Conservation (phyloP, 2,888 invertebrate species). For the Hydropsyche betteni region DNA sequence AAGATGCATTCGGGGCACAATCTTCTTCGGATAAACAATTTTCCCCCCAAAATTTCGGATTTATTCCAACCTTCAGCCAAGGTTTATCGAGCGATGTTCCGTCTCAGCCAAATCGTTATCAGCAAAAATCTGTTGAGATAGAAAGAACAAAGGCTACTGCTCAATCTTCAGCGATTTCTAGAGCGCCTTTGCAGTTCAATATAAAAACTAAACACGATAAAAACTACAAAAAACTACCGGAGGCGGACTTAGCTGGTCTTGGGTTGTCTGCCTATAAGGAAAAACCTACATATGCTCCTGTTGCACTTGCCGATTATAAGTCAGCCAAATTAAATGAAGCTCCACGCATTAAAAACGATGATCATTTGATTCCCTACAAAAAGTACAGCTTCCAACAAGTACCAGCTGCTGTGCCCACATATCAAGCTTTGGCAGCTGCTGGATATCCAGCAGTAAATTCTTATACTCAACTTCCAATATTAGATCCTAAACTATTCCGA, state of each 20-base stretch:
- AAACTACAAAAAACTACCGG: conserved; percentile 61
- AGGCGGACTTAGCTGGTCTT: conserved; percentile 16
- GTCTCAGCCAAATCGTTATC: conserved; percentile 47
- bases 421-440: conserved; percentile 55
- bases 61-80: conserved; percentile 64
- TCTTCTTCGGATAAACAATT: conserved; percentile 61
- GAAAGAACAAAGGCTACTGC: conserved; percentile 49
- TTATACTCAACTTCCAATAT: conserved; percentile 36
- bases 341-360: conserved; percentile 47
- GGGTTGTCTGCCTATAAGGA: conserved; percentile 49
- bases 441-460: conserved; percentile 62
- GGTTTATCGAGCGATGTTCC: conserved; percentile 59
- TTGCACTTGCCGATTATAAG: conserved; percentile 56
- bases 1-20: conserved; percentile 60
- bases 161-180: conserved; percentile 46
- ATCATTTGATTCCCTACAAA: conserved; percentile 55
- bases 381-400: conserved; percentile 57
- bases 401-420: conserved; percentile 51
- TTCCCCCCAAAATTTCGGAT: conserved; percentile 63
- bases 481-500: conserved; percentile 56
- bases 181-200: conserved; percentile 61
- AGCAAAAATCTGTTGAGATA: conserved; percentile 46
- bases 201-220: conserved; percentile 63
- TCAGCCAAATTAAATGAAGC: conserved; percentile 59
- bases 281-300: conserved; percentile 53